Evolutionary conservation across 1,140 invertebrate species (phyloP).

Genomic region (Acromyrmex charruanus): DNA sequence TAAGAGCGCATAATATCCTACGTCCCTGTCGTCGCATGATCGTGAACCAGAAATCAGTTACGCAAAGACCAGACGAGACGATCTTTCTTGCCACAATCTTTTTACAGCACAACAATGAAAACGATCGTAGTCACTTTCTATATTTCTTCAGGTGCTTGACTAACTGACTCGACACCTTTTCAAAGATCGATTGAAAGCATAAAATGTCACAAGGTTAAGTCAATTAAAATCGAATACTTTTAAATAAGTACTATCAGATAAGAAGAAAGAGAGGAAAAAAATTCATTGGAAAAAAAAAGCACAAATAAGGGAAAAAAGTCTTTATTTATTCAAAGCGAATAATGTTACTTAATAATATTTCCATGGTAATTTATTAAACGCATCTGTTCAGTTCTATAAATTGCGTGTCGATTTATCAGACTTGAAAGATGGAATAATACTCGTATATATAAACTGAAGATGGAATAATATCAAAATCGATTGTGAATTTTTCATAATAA

Average conservation of each 20-base stretch:
- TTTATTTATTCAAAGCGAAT: too few species aligned
- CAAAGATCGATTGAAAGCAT: neutral
- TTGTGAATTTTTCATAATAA: too few species aligned
- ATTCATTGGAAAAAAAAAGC: neutral
- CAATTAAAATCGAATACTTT: neutral
- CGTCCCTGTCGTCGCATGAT: neutral
- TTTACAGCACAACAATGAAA: constrained; percentile 39
- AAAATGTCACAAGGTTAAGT: constrained; percentile 17
- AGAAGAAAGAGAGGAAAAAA: neutral
- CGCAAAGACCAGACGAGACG: constrained; percentile 37
- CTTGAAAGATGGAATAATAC: too few species aligned
- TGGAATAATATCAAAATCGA: too few species aligned
- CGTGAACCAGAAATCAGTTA: constrained; percentile 54
- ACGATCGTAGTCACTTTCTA: constrained; percentile 30
- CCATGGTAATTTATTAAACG: too few species aligned
- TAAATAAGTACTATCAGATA: neutral
- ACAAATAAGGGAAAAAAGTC: too few species aligned
- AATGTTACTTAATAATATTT: too few species aligned
- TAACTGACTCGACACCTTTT: constrained; percentile 29
- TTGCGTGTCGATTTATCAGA: too few species aligned
- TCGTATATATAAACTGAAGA: too few species aligned
- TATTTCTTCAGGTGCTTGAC: constrained; percentile 3
- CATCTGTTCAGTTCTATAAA: too few species aligned
- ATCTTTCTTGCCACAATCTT: constrained; percentile 27
- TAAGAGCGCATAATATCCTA: neutral